These are phyloP conservation scores for Deilephila porcellus DNA, from an alignment of 2,888 invertebrate species.

Conservation along the genomic window DNA sequence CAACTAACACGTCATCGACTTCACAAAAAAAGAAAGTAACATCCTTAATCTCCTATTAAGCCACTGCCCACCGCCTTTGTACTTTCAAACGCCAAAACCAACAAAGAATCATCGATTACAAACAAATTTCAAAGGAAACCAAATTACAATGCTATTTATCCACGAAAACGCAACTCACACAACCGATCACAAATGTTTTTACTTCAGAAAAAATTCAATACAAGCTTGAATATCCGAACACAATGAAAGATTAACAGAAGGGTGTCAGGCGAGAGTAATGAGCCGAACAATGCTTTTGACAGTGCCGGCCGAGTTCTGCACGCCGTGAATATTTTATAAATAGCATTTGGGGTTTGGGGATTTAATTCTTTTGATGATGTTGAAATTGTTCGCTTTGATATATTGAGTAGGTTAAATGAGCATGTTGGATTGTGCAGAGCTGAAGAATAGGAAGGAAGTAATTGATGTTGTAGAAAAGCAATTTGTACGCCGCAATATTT, in stretches of 20 bases:
- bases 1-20: background rate
- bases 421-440: background rate
- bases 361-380: slow-evolving; percentile 27
- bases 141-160: slow-evolving; percentile 26
- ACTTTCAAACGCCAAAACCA: slow-evolving; percentile 17
- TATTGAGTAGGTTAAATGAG: background rate
- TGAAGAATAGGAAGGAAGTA: background rate
- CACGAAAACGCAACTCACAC: slow-evolving; percentile 52
- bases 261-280: slow-evolving; percentile 73
- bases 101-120: slow-evolving; percentile 27
- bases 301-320: slow-evolving; percentile 55
- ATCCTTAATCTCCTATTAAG: slow-evolving; percentile 25
- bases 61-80: slow-evolving; percentile 10
- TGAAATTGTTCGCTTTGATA: slow-evolving; percentile 10
- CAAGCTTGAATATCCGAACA: slow-evolving; percentile 60
- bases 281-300: slow-evolving; percentile 75
- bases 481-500: too few relatives aligned
- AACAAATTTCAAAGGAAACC: slow-evolving; percentile 26
- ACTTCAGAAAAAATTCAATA: slow-evolving; percentile 60
- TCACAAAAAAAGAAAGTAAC: slow-evolving; percentile 8
- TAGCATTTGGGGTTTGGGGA: slow-evolving; percentile 53
- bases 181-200: slow-evolving; percentile 49
- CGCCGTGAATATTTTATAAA: slow-evolving; percentile 74
- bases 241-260: slow-evolving; percentile 75
- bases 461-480: background rate